Evolutionary conservation across 2,888 invertebrate genomes (phyloP).

Genomic region (Ormyrus nitidulus): DNA sequence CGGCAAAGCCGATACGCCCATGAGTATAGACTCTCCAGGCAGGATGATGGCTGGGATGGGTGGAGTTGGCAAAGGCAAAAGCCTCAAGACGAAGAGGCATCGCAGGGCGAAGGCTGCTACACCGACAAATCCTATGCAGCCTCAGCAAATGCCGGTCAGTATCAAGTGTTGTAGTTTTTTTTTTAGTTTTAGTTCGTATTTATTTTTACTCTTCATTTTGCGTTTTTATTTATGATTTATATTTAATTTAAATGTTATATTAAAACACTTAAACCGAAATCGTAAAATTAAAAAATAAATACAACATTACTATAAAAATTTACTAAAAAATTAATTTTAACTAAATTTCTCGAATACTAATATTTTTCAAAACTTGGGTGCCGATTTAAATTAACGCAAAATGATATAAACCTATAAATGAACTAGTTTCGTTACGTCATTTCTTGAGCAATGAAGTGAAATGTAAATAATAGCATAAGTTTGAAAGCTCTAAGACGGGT

Average conservation of each 20-base stretch:
- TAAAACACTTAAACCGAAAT: conserved; percentile 16
- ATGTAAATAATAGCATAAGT: too few species aligned
- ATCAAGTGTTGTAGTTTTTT: conserved; percentile 5
- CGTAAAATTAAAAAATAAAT: background rate
- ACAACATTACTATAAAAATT: too few species aligned
- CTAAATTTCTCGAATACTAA: too few species aligned
- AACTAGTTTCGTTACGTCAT: too few species aligned
- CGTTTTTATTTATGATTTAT: background rate
- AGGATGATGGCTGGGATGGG: conserved; percentile 81
- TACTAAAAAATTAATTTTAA: too few species aligned
- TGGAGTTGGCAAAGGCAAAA: conserved; percentile 76
- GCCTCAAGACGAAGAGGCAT: conserved; percentile 78
- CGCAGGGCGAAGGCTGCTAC: conserved; percentile 75
- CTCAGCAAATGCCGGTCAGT: conserved; percentile 70
- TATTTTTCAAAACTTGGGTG: too few species aligned
- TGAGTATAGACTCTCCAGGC: conserved; percentile 79
- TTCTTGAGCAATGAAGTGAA: too few species aligned
- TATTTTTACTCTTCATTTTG: background rate
- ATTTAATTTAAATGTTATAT: conserved; percentile 12
- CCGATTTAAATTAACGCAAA: too few species aligned
- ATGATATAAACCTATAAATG: too few species aligned
- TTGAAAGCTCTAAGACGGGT: too few species aligned
- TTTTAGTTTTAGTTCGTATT: conserved; percentile 7
- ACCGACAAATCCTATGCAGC: conserved; percentile 65
- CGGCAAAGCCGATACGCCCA: conserved; percentile 82